Conservation (phyloP, 2,113 vertebrate genomes). For the Chaenocephalus aceratus region DNA sequence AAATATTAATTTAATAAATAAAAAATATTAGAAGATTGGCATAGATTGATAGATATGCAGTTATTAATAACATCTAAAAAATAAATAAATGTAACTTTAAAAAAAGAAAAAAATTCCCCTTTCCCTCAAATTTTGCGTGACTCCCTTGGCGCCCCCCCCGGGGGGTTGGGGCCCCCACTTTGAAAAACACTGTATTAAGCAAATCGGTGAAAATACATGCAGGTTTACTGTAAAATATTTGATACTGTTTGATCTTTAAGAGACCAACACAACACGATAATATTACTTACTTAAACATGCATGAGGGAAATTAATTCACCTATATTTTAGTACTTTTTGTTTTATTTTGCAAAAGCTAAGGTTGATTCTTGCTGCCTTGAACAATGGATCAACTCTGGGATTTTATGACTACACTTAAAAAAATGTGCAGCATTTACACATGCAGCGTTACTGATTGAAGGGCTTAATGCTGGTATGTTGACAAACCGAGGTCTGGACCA, state of each 20-base stretch:
- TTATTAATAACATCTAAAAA: too few relatives aligned
- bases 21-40: too few relatives aligned
- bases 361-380: not conserved
- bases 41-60: too few relatives aligned
- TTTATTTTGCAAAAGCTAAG: not conserved
- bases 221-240: not conserved
- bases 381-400: not conserved
- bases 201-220: too few relatives aligned
- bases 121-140: too few relatives aligned
- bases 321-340: not conserved
- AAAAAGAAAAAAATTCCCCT: too few relatives aligned
- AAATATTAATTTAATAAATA: too few relatives aligned
- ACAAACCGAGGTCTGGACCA: slow-evolving; percentile 1
- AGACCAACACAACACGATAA: not conserved
- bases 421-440: slow-evolving; percentile 4
- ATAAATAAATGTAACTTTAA: too few relatives aligned
- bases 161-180: too few relatives aligned
- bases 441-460: slow-evolving; percentile 34
- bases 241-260: not conserved
- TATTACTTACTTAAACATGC: not conserved
- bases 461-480: slow-evolving; percentile 24
- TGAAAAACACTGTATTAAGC: too few relatives aligned
- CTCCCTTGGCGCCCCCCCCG: too few relatives aligned
- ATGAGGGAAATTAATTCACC: not conserved
- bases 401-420: not conserved